Percentiles rank a stretch among this genome's conserved stretches.
Conservation (phyloP, 2,888 invertebrate species). For the Orgyia antiqua region DNA sequence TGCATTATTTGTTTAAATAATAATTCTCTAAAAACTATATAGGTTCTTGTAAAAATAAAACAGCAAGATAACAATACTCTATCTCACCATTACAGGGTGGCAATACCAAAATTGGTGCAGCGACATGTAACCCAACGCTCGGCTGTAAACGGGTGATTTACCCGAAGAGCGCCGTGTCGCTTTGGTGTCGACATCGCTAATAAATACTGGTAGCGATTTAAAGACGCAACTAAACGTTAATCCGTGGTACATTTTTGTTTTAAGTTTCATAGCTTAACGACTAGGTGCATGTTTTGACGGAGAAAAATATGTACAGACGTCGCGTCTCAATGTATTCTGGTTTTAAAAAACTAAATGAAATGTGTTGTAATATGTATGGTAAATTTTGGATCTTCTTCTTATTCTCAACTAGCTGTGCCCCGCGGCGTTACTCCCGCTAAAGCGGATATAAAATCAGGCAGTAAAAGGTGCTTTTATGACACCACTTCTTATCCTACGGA, state of each 20-base stretch:
- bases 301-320: too few species aligned
- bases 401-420: too few species aligned
- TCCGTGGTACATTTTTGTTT: constrained; percentile 26
- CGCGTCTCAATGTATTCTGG: neutral
- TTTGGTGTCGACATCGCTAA: constrained; percentile 24
- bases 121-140: constrained; percentile 32
- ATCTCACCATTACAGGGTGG: constrained; percentile 21
- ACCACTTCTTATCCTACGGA: too few species aligned
- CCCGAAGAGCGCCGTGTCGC: constrained; percentile 30
- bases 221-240: constrained; percentile 34
- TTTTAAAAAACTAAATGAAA: neutral
- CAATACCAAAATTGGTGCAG: constrained; percentile 21
- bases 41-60: constrained; percentile 4
- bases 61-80: constrained; percentile 16
- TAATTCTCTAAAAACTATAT: too few species aligned
- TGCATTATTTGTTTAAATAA: too few species aligned
- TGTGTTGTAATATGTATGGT: too few species aligned
- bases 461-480: too few species aligned
- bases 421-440: too few species aligned
- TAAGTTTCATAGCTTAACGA: constrained; percentile 32
- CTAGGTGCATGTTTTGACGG: constrained; percentile 5
- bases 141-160: constrained; percentile 38
- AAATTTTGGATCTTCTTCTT: too few species aligned
- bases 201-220: constrained; percentile 37
- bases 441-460: too few species aligned